Percentiles rank a stretch among this genome's conserved stretches.
phyloP scores from a whole-genome alignment of 2,888 invertebrate species.

The Limnephilus rhombicus region DNA sequence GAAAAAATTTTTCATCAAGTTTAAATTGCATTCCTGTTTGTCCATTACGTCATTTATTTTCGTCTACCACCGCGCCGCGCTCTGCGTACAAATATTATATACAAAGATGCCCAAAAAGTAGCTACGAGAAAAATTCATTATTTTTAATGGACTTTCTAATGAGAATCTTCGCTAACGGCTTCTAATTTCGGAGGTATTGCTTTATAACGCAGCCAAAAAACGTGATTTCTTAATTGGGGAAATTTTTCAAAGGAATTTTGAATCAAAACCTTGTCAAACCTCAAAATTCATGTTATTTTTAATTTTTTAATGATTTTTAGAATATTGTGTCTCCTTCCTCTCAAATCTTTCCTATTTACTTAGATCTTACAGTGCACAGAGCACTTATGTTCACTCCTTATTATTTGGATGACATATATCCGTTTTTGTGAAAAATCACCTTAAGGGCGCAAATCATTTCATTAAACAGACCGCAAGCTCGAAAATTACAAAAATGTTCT shows the following conservation, averaged over 20 bases:
- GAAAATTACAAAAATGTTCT: not conserved
- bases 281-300: not conserved
- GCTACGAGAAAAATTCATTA: constrained; percentile 9
- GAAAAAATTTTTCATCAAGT: constrained; percentile 66
- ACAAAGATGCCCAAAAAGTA: constrained; percentile 6
- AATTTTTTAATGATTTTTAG: not conserved
- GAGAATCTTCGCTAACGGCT: not conserved
- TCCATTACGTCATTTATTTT: constrained; percentile 63
- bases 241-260: not conserved
- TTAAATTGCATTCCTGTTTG: constrained; percentile 66
- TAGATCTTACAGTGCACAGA: not conserved
- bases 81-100: constrained; percentile 10
- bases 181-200: not conserved
- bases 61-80: constrained; percentile 27
- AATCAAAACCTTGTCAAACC: not conserved
- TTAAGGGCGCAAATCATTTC: too few relatives aligned
- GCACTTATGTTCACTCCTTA: not conserved
- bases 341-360: not conserved
- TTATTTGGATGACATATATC: too few relatives aligned
- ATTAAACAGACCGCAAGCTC: not conserved
- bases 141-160: constrained; percentile 3
- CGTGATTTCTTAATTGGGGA: not conserved
- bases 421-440: too few relatives aligned
- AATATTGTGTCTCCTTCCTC: not conserved
- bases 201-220: not conserved